Evolutionary conservation across 2,113 vertebrate genomes (phyloP).

Genomic region (Caracal caracal): DNA sequence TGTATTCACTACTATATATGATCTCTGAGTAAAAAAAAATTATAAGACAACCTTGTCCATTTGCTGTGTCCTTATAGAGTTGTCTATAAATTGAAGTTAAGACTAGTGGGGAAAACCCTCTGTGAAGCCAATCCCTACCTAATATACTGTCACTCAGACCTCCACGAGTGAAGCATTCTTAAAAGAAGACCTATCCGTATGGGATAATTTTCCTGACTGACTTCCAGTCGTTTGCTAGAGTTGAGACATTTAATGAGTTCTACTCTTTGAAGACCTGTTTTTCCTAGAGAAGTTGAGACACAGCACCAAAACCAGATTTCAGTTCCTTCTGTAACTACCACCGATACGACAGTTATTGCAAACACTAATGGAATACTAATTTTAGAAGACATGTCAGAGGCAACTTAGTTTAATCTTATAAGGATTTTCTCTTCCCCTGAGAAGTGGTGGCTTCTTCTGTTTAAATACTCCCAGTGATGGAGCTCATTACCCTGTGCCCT

Average conservation of each 20-base stretch:
- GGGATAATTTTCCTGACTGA: neutral
- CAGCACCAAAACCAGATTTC: neutral
- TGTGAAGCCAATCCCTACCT: neutral
- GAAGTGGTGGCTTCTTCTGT: neutral
- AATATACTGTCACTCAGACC: neutral
- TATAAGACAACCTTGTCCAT: neutral
- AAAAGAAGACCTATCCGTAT: neutral
- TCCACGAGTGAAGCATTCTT: neutral
- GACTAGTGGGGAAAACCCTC: neutral
- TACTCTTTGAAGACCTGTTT: conserved; percentile 3
- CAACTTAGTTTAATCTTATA: neutral
- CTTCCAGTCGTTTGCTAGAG: neutral
- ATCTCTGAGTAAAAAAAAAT: neutral
- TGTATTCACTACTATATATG: neutral
- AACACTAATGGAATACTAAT: neutral
- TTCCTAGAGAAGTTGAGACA: neutral
- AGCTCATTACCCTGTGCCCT: neutral
- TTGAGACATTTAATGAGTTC: conserved; percentile 4
- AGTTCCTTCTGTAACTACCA: neutral
- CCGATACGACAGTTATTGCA: neutral
- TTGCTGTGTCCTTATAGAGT: neutral
- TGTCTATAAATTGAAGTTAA: neutral
- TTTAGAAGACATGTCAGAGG: neutral
- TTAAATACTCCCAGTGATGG: neutral
- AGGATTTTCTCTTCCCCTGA: neutral